Evolutionary conservation across 37 sponge, comb jelly and placozoan species (phyloP).

Genomic region (Haliclona indistincta): DNA sequence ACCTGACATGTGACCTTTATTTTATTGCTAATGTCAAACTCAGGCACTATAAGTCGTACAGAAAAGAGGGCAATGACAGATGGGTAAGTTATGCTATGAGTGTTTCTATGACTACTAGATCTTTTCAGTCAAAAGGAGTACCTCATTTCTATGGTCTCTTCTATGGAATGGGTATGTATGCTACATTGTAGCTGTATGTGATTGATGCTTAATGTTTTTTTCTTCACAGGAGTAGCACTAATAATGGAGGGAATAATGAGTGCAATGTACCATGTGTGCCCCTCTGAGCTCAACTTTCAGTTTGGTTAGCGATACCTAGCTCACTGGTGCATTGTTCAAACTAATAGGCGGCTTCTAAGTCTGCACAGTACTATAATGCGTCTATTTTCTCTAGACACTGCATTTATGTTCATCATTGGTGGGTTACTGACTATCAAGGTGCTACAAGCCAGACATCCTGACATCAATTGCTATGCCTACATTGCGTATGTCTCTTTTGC

Average conservation of each 20-base stretch:
- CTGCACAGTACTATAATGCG: too few species aligned
- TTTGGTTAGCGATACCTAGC: conserved; percentile 64
- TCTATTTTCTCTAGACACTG: conserved; percentile 53
- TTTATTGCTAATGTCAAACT: neutral
- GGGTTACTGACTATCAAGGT: conserved; percentile 77
- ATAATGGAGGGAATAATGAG: conserved; percentile 78
- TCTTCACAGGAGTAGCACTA: conserved; percentile 55
- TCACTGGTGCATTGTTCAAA: neutral
- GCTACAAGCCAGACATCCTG: conserved; percentile 93
- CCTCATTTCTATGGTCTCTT: conserved; percentile 91
- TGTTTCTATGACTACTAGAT: too few species aligned
- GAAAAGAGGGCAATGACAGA: neutral
- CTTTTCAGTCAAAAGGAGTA: conserved; percentile 52
- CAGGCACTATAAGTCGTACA: neutral
- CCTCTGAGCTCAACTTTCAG: conserved; percentile 87
- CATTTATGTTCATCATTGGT: conserved; percentile 97
- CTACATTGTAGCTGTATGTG: too few species aligned
- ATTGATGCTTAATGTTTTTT: too few species aligned
- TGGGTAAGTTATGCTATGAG: too few species aligned
- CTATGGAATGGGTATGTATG: conserved; percentile 79
- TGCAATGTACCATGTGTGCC: conserved; percentile 92
- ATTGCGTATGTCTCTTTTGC: conserved; percentile 85
- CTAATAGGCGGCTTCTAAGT: too few species aligned
- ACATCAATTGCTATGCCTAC: conserved; percentile 82
- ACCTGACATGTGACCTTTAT: neutral